Evolutionary conservation across 1,140 invertebrate species (phyloP), one percentile per base, ranked within the genome.

Genomic region (Drosophila tropicalis): DNA sequence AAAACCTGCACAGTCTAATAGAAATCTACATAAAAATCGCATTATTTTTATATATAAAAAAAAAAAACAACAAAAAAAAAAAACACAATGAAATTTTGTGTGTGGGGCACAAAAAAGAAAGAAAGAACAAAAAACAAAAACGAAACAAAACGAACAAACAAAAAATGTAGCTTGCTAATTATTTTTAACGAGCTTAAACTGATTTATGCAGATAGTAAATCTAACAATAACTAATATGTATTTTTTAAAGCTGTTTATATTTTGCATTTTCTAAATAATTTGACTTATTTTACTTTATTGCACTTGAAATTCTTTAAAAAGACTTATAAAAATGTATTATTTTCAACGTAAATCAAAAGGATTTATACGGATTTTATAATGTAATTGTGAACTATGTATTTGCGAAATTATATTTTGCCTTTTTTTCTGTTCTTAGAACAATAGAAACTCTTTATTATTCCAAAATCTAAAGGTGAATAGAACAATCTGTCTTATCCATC

Each of bases 21-120:
- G 65, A 44, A 60, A 76, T 58, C 64, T 75, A 65, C 51, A 68
- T 68, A 66, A 67, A 72, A 65, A 67, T 41, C 67, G 64, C 67
- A 76, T 67, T 85, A 85, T 85, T 86, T 86, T 86, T 86, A 70
- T 70, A 76, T 58, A 41, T 9, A 22, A 17, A 17, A 5, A 17
- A 62, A 62, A 7, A 34, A 34, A 65, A 39, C 6, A n/a, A 17
- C 10, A 7, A 19, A 62, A 62, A n/a, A 34, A 34, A 57, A 29
- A 15, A 39, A 15, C 19, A 19, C 44, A 51, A 51, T 22, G 9
- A 51, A 51, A 0, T 12, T 58, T 58, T 82, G 62, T 75, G 58
- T 77, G 78, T 51, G 70, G 71, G 79, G 65, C 76, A 76, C 68
- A 56, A 64, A n/a, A n/a, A 65, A 51, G 15, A 41, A 65, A 51